phyloP scores from a whole-genome alignment of 2,113 vertebrate species.

The Pelvicachromis taeniatus region DNA sequence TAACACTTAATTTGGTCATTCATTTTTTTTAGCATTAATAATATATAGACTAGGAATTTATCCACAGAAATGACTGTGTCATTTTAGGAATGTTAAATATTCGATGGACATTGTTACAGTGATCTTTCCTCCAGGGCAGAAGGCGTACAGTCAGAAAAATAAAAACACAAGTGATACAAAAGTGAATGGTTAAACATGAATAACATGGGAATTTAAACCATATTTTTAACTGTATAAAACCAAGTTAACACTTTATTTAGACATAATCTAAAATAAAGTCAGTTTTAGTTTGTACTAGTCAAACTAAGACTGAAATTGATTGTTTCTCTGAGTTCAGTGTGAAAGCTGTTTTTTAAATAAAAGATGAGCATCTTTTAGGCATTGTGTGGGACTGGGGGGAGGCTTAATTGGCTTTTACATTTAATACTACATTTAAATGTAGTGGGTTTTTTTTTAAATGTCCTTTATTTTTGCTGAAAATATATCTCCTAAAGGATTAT shows the following conservation, averaged over 20 bases:
- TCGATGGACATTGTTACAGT: rapidly evolving
- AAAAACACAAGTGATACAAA: neutral
- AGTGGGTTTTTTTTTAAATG: neutral
- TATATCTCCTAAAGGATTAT: neutral
- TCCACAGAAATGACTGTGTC: neutral
- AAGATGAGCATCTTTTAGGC: neutral
- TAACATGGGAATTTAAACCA: neutral
- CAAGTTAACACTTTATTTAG: neutral
- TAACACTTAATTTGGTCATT: neutral
- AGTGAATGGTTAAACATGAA: neutral
- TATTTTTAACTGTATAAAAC: neutral
- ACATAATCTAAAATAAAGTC: neutral
- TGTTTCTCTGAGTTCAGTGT: neutral
- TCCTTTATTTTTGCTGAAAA: neutral
- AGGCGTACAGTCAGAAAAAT: neutral
- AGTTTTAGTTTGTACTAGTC: neutral
- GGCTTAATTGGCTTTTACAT: too few species aligned
- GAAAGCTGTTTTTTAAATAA: neutral
- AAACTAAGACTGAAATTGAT: neutral
- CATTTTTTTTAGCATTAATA: neutral
- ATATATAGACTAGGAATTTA: neutral
- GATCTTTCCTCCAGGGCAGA: neutral
- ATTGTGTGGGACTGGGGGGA: neutral
- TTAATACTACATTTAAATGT: neutral
- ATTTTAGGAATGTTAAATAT: neutral